Base-by-base conservation (phyloP, 2,888 invertebrate species). In the Epirrhoe tristata region DNA sequence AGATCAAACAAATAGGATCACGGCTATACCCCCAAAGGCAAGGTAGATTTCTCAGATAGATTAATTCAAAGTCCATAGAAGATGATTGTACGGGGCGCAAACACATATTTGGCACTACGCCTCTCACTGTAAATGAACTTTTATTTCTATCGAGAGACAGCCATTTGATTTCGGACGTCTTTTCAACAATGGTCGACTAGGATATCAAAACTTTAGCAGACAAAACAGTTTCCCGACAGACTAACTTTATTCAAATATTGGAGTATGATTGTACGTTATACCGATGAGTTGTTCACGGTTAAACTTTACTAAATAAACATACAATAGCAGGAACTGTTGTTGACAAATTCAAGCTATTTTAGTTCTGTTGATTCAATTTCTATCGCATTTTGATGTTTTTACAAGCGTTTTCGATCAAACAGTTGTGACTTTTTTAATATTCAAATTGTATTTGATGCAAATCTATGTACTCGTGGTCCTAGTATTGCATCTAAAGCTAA, bases 181-280 rank as follows among this genome's bases (percentile, higher is more conserved):
- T 7, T 7, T 34, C 7, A 7, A 5, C 34, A 34, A 34, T 7
- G 34, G 7, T 34, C 34, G 34, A 6, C 6, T 34, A 34, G 34
- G 34, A 34, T 7, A 7, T 34, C 34, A 34, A 34, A 34, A 7
- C 7, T 34, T 34, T 7, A 34, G 34, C 12, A 34, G 5, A 54
- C 55, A 36, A 48, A 53, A 57, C 61, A 57, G 58, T 66, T 58
- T 55, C 66, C 51, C 48, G 7, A 39, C 24, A 5, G 57, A 43
- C 31, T 50, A 64, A 65, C 56, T 66, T 71, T 60, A 64, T 69
- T 67, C 58, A 46, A 63, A 67, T 63, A 65, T 53, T 65, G 53
- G 60, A 68, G 68, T 53, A 50, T 57, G 8, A 32, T 56, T 43
- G 52, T 58, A 53, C 63, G 54, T 39, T 17, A 48, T 36, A 52